Base-by-base conservation (phyloP, 2,113 vertebrate genomes). In the Acrocephalus arundinaceus region DNA sequence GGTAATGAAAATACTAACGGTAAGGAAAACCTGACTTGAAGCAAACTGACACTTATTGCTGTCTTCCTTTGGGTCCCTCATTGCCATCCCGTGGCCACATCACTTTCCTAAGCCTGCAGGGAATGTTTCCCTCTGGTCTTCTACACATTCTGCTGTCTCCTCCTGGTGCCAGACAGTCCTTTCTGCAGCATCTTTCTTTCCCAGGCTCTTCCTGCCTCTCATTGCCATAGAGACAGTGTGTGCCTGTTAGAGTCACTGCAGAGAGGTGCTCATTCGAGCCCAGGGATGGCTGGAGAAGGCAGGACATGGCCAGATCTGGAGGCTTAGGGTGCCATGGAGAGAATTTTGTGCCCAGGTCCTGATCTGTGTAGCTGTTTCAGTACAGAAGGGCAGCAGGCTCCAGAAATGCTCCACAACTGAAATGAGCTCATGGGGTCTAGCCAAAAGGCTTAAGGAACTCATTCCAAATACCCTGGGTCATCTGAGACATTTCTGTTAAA, bases 211-310 rank as follows among this genome's bases (percentile, higher is more conserved):
- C 65, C 83, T 33, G 39, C 67, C 91, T 86, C 79, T 92, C 93
- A 97, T 97, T 96, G 95, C 96, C 95, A 96, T 97, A 96, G 96
- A 97, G 94, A 97, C 96, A 85, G 92, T 4, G 39, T 93, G 79
- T 85, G 80, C 73, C 86, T 94, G 11, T 72, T 61, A 88, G 85
- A 95, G 86, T 57, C 73, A 70, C 66, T 5, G 54, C 90, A 92
- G 94, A 87, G 92, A 35, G 78, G 70, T 62, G 74, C 88, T 90
- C 45, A 1, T 58, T 74, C 0, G 1, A 78, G 54, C 46, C 41
- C 45, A 27, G 62, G 87, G 57, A 15, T 85, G 70, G 61, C 83
- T 95, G 79, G 54, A 78, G 92, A 58, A 79, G 86, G 49, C 68
- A 82, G 73, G 43, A 25, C 48, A 35, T 0, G 14, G 45, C 31